Evolutionary conservation across 64 coral and sea anemone genomes (phyloP), one percentile per base, ranked within the genome.

Genomic region (Platygyra sinensis): DNA sequence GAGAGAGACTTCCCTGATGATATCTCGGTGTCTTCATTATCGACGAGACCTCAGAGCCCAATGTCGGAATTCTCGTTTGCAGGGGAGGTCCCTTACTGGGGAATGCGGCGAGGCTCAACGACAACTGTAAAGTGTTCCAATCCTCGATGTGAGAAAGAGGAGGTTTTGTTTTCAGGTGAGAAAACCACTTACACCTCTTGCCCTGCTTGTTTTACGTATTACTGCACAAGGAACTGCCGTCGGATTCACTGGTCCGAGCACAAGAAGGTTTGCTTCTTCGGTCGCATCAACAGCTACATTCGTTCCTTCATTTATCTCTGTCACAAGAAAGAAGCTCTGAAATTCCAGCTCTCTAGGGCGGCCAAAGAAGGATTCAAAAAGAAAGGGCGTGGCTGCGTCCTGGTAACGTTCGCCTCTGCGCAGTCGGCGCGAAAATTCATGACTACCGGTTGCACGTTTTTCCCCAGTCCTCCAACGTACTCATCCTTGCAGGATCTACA

Each of bases 201-300:
- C 61, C 96, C 96, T 5, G 90, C 96, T 36, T 98, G 96, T 86
- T 98, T 88, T 46, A 98, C 96, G 2, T 95, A 98, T 75, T 98
- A 98, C 75, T 98, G 96, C 64, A 77, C 90, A 5, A 73, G 94
- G 42, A 88, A 89, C 38, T 98, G 96, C 46, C 83, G 96, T 11
- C 90, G 91, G 28, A 87, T 94, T 33, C 94, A 98, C 79, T 98
- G 96, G 96, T 88, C 90, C n/a, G 94, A 95, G 67, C 96, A 98
- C 89, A 98, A 98, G 84, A 95, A 98, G 69, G 42, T 88, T 38
- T 98, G 96, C 78, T 95, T 91, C 85, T 98, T 95, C 79, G 96
- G 96, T 39, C 89, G 94, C 9, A 93, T 98, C 13, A 98, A 98
- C 63, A 98, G 93, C 84, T 98, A 98, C 78, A 95, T 98, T 16